Conservation (phyloP, 2,797 vertebrate genomes). For the Melanotaenia trifasciata region DNA sequence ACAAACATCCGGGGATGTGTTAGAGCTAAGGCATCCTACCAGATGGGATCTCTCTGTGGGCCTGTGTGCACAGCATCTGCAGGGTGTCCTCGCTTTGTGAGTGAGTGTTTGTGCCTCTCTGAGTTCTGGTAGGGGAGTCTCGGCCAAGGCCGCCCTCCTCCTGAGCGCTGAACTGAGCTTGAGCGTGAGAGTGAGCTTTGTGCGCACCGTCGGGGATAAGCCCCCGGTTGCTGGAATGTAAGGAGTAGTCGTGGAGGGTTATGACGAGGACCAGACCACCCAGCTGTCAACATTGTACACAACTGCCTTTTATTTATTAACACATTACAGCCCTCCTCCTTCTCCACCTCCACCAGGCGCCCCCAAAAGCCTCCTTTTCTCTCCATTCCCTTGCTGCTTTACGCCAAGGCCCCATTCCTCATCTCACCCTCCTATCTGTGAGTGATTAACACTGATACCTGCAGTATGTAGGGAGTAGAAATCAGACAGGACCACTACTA, state of each 20-base stretch:
- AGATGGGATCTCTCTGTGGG: slow-evolving; percentile 31
- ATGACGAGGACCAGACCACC: slow-evolving; percentile 86
- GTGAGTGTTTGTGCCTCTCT: slow-evolving; percentile 44
- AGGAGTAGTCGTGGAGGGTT: slow-evolving; percentile 83
- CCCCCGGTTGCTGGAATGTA: slow-evolving; percentile 83
- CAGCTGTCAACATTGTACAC: slow-evolving; percentile 85
- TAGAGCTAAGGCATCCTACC: slow-evolving; percentile 24
- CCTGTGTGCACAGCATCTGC: slow-evolving; percentile 52
- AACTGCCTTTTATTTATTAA: slow-evolving; percentile 85
- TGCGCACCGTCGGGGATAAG: slow-evolving; percentile 82
- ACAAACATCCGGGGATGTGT: background rate
- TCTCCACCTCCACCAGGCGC: slow-evolving; percentile 12
- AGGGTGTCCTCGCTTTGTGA: slow-evolving; percentile 49
- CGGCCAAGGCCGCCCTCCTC: slow-evolving; percentile 74
- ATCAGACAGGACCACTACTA: slow-evolving; percentile 40
- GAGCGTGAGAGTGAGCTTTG: slow-evolving; percentile 83
- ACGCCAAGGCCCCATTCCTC: slow-evolving; percentile 59
- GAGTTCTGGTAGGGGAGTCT: slow-evolving; percentile 54
- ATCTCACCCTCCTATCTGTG: slow-evolving; percentile 39
- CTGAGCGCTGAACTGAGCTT: slow-evolving; percentile 71
- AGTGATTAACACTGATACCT: slow-evolving; percentile 58
- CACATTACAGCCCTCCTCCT: slow-evolving; percentile 61
- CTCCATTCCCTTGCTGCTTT: slow-evolving; percentile 24
- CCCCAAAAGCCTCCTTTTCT: slow-evolving; percentile 14
- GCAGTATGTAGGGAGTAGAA: slow-evolving; percentile 45